phyloP scores from a whole-genome alignment of 2,797 vertebrate species.

The Gymnoscopelus microlampas region DNA sequence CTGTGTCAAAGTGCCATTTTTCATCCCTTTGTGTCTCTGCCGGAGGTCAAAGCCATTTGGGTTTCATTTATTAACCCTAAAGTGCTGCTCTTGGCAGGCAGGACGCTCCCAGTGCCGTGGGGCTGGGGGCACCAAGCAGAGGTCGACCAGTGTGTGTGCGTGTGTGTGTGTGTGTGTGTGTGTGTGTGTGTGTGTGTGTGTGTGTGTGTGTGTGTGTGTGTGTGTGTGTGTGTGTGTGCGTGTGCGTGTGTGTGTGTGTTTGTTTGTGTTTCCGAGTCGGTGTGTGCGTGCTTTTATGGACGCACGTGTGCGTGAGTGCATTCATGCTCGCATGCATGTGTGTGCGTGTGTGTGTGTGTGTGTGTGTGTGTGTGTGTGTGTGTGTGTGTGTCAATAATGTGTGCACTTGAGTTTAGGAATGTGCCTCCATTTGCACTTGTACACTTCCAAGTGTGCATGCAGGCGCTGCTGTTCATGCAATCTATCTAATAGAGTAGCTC shows the following conservation, averaged over 20 bases:
- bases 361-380: slow-evolving; percentile 15
- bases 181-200: background rate
- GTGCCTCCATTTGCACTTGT: too few species aligned
- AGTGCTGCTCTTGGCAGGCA: slow-evolving; percentile 68
- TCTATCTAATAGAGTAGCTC: slow-evolving; percentile 63
- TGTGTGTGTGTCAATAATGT: background rate
- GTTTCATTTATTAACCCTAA: slow-evolving; percentile 78
- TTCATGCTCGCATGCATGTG: background rate
- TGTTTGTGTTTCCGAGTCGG: background rate
- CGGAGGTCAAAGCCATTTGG: slow-evolving; percentile 75
- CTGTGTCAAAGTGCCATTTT: slow-evolving; percentile 76
- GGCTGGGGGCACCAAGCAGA: slow-evolving; percentile 37
- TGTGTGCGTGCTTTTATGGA: background rate
- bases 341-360: background rate
- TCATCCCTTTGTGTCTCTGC: slow-evolving; percentile 68
- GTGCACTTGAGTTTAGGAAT: background rate
- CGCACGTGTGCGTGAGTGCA: too few species aligned
- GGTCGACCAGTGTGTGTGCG: slow-evolving; percentile 27
- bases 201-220: background rate
- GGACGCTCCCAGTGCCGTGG: slow-evolving; percentile 19
- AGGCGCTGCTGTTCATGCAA: slow-evolving; percentile 31
- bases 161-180: background rate
- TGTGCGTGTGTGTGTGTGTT: slow-evolving; percentile 16
- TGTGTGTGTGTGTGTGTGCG: slow-evolving; percentile 14
- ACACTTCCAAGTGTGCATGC: background rate